phyloP scores from a whole-genome alignment of 2,797 vertebrate genomes.

The Ptychobarbus kaznakovi region DNA sequence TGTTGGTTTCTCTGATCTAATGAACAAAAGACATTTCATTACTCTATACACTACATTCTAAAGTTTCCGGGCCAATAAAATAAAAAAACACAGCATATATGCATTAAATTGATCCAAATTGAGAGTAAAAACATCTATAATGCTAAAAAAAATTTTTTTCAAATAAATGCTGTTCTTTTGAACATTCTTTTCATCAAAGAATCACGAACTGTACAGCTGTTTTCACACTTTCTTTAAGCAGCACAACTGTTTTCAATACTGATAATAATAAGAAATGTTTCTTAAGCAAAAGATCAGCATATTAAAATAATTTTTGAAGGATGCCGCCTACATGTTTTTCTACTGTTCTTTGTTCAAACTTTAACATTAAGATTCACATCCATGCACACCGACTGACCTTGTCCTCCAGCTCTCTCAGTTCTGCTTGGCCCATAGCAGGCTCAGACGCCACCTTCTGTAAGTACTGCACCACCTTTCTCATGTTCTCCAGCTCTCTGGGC shows the following conservation, averaged over 20 bases:
- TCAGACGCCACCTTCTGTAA: conserved; percentile 90
- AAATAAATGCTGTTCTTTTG: conserved; percentile 1
- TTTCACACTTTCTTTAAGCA: not conserved
- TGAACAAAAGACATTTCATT: not conserved
- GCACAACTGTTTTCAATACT: not conserved
- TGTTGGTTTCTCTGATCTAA: conserved; percentile 88
- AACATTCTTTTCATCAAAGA: not conserved
- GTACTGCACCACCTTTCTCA: conserved; percentile 83
- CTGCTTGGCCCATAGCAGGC: conserved; percentile 89
- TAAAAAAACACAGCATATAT: not conserved
- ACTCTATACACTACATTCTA: not conserved
- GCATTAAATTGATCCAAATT: not conserved
- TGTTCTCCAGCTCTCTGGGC: conserved; percentile 89
- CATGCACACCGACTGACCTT: conserved; percentile 77
- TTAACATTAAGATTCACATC: not conserved
- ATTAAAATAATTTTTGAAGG: not conserved
- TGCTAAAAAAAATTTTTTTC: too few relatives aligned
- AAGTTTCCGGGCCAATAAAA: not conserved
- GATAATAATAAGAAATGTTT: not conserved
- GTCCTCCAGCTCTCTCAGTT: conserved; percentile 85
- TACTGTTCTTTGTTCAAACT: not conserved
- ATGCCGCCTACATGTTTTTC: not conserved
- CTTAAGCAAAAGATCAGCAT: not conserved
- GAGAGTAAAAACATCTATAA: not conserved
- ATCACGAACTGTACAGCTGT: not conserved